Conservation (phyloP, 1,140 invertebrate genomes). For the Bacillus rossius region DNA sequence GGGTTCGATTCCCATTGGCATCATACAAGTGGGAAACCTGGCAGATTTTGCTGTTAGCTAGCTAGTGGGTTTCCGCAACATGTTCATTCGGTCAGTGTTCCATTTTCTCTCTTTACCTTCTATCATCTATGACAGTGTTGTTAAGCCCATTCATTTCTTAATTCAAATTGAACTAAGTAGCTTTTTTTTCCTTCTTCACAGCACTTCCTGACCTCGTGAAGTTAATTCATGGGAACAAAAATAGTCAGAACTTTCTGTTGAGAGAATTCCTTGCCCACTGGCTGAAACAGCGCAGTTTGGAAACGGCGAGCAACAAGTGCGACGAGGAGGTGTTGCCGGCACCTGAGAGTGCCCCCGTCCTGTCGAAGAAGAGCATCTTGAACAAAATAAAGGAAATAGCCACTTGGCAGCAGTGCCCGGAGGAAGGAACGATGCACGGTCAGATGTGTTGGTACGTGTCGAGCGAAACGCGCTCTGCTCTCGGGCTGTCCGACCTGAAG, state of each 20-base stretch:
- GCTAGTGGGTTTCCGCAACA: no score
- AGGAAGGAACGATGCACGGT: slow-evolving; percentile 49
- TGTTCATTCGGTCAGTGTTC: no score
- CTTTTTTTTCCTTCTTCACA: slow-evolving; percentile 25
- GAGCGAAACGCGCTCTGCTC: slow-evolving; percentile 50
- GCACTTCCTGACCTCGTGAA: slow-evolving; percentile 59
- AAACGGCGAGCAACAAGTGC: no score
- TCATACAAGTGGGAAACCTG: no score
- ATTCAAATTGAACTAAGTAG: no score
- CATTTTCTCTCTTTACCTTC: no score
- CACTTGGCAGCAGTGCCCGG: slow-evolving; percentile 49
- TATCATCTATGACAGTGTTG: no score
- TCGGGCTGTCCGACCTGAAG: slow-evolving; percentile 46
- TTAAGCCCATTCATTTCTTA: no score
- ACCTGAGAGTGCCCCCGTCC: neutral
- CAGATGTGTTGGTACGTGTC: slow-evolving; percentile 63
- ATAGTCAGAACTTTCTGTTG: slow-evolving; percentile 51
- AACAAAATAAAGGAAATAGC: slow-evolving; percentile 57
- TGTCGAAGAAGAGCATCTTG: slow-evolving; percentile 45
- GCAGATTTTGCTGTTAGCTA: no score
- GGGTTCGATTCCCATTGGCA: no score
- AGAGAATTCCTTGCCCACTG: slow-evolving; percentile 60
- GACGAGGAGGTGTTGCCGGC: slow-evolving; percentile 13
- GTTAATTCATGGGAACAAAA: slow-evolving; percentile 60
- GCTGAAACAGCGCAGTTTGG: slow-evolving; percentile 30